phyloP scores from a whole-genome alignment of 2,888 invertebrate genomes.

The Meteorus cinctellus region DNA sequence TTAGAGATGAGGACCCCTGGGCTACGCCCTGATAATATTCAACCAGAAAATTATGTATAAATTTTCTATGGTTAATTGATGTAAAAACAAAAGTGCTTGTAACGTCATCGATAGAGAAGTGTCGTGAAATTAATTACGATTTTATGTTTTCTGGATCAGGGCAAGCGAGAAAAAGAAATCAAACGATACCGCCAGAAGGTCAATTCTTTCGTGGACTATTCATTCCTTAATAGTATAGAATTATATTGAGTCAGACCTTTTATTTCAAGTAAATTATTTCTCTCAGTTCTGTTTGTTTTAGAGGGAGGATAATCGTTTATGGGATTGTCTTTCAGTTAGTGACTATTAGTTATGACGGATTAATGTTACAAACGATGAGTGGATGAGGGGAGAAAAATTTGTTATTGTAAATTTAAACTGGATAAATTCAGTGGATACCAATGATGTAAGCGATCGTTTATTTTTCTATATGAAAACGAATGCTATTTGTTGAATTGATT shows the following conservation, averaged over 20 bases:
- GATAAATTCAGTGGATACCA: constrained; percentile 19
- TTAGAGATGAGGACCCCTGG: constrained; percentile 44
- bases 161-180: constrained; percentile 29
- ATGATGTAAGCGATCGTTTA: constrained; percentile 47
- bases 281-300: background rate
- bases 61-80: background rate
- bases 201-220: constrained; percentile 30
- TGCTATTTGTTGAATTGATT: constrained; percentile 47
- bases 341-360: background rate
- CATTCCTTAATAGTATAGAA: constrained; percentile 6
- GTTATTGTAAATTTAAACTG: background rate
- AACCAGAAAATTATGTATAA: constrained; percentile 31
- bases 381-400: constrained; percentile 43
- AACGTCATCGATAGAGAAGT: background rate
- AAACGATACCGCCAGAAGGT: constrained; percentile 30
- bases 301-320: background rate
- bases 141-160: constrained; percentile 34
- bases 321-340: background rate
- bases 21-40: constrained; percentile 48
- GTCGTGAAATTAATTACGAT: background rate
- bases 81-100: background rate
- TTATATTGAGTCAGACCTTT: background rate
- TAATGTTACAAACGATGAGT: constrained; percentile 37
- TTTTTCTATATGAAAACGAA: constrained; percentile 36
- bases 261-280: background rate